Evolutionary conservation across 2,797 vertebrate genomes (phyloP).

Genomic region (Aselliscus stoliczkanus): DNA sequence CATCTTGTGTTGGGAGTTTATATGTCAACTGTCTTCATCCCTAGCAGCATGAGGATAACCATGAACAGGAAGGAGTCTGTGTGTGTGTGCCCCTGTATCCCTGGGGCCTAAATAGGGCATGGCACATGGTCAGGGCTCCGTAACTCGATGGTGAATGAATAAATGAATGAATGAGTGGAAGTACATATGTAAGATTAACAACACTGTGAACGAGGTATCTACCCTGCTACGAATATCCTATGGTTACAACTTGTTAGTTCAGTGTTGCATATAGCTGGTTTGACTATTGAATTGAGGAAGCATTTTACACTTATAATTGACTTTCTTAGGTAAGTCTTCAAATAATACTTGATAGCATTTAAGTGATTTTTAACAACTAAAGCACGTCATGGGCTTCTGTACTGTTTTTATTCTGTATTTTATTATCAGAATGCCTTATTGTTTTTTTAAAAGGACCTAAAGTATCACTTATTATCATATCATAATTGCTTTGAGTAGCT

Average conservation of each 20-base stretch:
- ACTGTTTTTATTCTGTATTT: background rate
- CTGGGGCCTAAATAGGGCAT: background rate
- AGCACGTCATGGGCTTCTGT: background rate
- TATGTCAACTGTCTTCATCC: background rate
- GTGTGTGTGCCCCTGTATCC: background rate
- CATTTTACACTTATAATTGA: background rate
- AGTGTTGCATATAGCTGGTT: background rate
- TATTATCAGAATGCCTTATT: background rate
- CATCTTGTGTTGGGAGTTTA: background rate
- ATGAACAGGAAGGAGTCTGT: background rate
- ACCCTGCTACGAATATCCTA: background rate
- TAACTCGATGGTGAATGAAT: background rate
- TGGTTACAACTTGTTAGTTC: background rate
- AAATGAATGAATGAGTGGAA: background rate
- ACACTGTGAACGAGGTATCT: background rate
- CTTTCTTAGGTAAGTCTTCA: background rate
- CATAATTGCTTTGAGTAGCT: constrained; percentile 37
- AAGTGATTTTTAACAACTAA: background rate
- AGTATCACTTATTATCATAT: constrained; percentile 14
- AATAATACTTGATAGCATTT: background rate
- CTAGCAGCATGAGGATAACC: background rate
- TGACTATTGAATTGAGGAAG: background rate
- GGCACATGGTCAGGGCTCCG: background rate
- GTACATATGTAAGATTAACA: background rate
- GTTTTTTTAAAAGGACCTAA: background rate